phyloP scores from a whole-genome alignment of 2,888 invertebrate species.

The Lordiphosa andalusiaca region DNA sequence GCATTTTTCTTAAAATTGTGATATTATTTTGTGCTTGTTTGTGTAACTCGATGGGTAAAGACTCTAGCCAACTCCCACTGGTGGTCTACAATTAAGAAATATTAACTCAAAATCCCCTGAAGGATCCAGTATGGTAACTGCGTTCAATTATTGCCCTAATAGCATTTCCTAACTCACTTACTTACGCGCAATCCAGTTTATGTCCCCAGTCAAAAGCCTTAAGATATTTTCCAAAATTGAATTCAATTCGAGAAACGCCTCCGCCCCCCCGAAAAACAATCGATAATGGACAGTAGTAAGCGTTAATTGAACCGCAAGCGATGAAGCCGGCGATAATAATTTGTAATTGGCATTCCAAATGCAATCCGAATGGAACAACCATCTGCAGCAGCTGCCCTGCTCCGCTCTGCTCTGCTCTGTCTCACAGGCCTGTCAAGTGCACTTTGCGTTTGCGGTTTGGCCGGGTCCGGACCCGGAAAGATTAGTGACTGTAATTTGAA shows the following conservation, averaged over 20 bases:
- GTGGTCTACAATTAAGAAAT: too few species aligned
- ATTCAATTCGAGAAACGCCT: constrained; percentile 53
- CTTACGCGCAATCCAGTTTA: neutral
- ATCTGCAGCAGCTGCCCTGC: constrained; percentile 36
- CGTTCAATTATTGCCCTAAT: too few species aligned
- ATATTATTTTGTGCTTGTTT: too few species aligned
- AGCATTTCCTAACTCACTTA: too few species aligned
- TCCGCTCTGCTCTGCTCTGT: constrained; percentile 2
- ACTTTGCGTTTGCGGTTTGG: constrained; percentile 27
- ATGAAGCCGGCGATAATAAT: constrained; percentile 47
- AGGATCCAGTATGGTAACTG: too few species aligned
- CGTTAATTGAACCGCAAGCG: constrained; percentile 74
- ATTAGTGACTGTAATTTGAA: constrained; percentile 34
- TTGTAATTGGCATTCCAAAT: constrained; percentile 59
- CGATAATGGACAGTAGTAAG: constrained; percentile 70
- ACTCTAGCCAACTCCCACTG: too few species aligned
- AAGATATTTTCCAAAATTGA: constrained; percentile 60
- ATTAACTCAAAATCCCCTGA: too few species aligned
- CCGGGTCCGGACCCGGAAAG: constrained; percentile 15
- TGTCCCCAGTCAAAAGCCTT: constrained; percentile 38
- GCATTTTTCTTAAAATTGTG: too few species aligned
- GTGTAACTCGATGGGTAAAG: too few species aligned
- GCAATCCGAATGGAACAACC: constrained; percentile 30
- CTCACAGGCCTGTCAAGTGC: constrained; percentile 55
- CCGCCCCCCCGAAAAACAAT: constrained; percentile 48